Percentiles rank a stretch among this genome's conserved stretches.
These are phyloP conservation scores for Acrobasis consociella DNA, from an alignment of 2,888 invertebrate species.

Conservation along the genomic window DNA sequence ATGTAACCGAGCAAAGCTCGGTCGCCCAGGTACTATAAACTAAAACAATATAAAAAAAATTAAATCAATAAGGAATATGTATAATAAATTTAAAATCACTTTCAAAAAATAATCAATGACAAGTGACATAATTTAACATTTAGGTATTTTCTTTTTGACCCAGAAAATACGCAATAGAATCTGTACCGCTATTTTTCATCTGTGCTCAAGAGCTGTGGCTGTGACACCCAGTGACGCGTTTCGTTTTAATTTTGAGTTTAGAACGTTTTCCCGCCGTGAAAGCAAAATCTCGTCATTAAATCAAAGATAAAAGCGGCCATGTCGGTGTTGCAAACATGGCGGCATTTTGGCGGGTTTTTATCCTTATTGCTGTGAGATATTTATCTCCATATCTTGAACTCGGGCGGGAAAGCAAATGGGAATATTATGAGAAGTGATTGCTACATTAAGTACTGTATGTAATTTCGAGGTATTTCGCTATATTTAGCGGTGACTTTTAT, in stretches of 20 bases:
- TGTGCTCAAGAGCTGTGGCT: conserved; percentile 6
- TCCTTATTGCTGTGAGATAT: conserved; percentile 39
- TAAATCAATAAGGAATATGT: too few species aligned
- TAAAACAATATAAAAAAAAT: too few species aligned
- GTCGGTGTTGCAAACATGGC: conserved; percentile 42
- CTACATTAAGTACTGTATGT: conserved; percentile 38
- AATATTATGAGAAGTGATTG: conserved; percentile 52
- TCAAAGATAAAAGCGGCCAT: conserved; percentile 36
- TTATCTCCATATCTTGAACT: conserved; percentile 44
- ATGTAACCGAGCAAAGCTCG: too few species aligned
- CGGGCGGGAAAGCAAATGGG: conserved; percentile 49
- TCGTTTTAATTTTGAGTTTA: conserved; percentile 6
- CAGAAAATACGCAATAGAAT: too few species aligned
- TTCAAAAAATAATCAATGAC: too few species aligned
- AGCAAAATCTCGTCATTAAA: conserved; percentile 6
- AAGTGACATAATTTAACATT: too few species aligned
- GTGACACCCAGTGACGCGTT: conserved; percentile 2
- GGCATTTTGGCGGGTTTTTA: conserved; percentile 47
- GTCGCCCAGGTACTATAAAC: too few species aligned
- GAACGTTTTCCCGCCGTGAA: conserved; percentile 10
- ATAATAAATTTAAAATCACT: too few species aligned
- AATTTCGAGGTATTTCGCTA: conserved; percentile 4
- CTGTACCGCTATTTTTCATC: conserved; percentile 24
- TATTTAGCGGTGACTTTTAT: background rate
- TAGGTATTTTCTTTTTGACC: too few species aligned